Conservation (phyloP, 2,113 vertebrate genomes). For the Lophochroa leadbeateri region DNA sequence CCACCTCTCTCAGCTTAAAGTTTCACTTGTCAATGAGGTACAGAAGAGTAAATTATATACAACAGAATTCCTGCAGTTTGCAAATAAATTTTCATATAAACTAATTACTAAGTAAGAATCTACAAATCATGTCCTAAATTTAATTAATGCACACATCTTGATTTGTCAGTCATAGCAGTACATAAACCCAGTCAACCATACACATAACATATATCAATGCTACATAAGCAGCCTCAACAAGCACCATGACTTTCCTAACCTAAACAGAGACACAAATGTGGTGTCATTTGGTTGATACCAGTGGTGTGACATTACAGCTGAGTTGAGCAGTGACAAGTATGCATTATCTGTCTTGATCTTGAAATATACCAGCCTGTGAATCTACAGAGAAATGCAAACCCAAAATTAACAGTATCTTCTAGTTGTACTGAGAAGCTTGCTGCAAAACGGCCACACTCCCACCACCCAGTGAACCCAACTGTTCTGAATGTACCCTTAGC, state of each 20-base stretch:
- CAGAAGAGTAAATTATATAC: background rate
- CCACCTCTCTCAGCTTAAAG: background rate
- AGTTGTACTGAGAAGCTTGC: background rate
- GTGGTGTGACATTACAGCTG: background rate
- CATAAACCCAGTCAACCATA: background rate
- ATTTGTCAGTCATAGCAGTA: background rate
- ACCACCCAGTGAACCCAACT: background rate
- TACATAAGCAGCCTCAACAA: background rate
- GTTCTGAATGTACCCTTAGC: background rate
- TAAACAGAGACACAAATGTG: background rate
- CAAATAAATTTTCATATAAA: background rate
- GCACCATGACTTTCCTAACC: background rate
- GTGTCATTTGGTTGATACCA: background rate
- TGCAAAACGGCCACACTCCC: accelerated
- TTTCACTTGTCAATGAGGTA: background rate
- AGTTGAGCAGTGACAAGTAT: background rate
- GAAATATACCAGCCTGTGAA: background rate
- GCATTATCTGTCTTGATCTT: background rate
- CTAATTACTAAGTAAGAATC: background rate
- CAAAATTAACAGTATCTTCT: background rate
- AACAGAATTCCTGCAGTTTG: background rate
- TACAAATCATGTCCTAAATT: background rate
- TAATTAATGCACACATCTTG: accelerated
- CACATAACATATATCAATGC: background rate
- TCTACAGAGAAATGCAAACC: background rate